Evolutionary conservation across 2,888 invertebrate genomes (phyloP), one percentile per base, ranked within the genome.

Genomic region (Trachelus stipa): DNA sequence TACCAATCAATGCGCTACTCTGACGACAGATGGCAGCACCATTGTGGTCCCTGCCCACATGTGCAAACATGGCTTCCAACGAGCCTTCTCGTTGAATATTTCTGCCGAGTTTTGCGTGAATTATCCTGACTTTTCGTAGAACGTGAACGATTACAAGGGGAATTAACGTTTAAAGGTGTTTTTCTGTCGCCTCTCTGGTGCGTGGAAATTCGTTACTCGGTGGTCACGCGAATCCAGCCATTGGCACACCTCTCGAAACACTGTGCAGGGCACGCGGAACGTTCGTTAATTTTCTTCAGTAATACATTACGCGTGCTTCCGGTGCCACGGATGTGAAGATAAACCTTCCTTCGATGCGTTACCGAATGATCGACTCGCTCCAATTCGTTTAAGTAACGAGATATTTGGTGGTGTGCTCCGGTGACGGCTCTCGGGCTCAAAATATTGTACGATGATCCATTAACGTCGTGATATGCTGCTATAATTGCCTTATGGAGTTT

Each of bases 51-150:
- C 87, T 87, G 87, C 89, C 88, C 89, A 89, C 88, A 89, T 88
- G 88, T 88, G 84, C 88, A 88, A 89, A 89, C 87, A 89, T 89
- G 89, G 89, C 89, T 84, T 81, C 83, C 80, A 79, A 73, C 11
- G 23, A 74, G 74, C 37, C 74, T 30, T 74, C 74, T 34, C 74
- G 74, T 30, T 74, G 35, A 74, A 34, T 34, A 37, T 34, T 35
- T 37, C 74, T 74, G 12, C 6, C 11, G 30, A 71, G 31, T 33
- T 34, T 34, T 71, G 12, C 71, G 34, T 23, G 31, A 34, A 30
- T 71, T 71, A 11, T 34, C 11, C 15, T 31, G 34, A 35, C 30
- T 12, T 23, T 71, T 30, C 71, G 71, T 71, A 23, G 6, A 56
- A 56, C 56, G 56, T 56, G 56, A 56, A 23, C 23, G 23, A 56